Conservation (phyloP, 1,140 invertebrate species). For the Trichomalopsis sarcophagae region DNA sequence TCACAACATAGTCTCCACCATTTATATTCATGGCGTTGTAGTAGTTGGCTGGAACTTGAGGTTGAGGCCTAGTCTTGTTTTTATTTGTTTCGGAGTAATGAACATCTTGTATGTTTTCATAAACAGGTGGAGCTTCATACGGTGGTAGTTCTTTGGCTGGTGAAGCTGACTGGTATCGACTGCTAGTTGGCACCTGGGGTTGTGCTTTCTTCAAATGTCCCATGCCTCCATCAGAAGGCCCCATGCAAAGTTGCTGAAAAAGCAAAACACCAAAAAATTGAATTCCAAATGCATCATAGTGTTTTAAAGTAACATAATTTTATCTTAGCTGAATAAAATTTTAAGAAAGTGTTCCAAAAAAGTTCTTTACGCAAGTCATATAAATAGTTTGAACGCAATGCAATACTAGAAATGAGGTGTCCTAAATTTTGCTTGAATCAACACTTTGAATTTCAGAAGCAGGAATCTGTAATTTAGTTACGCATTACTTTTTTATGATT, state of each 20-base stretch:
- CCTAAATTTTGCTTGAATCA: neutral
- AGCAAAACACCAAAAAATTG: neutral
- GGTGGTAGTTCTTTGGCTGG: constrained; percentile 73
- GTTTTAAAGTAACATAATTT: neutral
- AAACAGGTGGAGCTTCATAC: constrained; percentile 80
- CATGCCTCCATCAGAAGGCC: constrained; percentile 48
- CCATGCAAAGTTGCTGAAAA: constrained; percentile 12
- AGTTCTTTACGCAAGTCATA: neutral
- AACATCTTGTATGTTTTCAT: constrained; percentile 83
- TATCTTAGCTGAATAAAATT: neutral
- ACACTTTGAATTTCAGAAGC: too few relatives aligned
- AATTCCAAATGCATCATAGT: neutral
- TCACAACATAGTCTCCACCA: constrained; percentile 72
- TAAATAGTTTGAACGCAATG: neutral
- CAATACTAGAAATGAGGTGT: neutral
- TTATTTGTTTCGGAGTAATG: constrained; percentile 68
- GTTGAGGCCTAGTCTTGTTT: constrained; percentile 72
- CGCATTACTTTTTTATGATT: neutral
- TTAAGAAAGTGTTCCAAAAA: neutral
- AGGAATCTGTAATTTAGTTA: neutral
- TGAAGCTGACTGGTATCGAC: constrained; percentile 73
- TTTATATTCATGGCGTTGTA: constrained; percentile 71
- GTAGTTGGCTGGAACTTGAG: constrained; percentile 70
- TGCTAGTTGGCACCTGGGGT: constrained; percentile 81
- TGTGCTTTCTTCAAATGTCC: constrained; percentile 75